These are phyloP conservation scores for Leuciscus idus DNA, from an alignment of 2,113 vertebrate species.

Conservation along the genomic window DNA sequence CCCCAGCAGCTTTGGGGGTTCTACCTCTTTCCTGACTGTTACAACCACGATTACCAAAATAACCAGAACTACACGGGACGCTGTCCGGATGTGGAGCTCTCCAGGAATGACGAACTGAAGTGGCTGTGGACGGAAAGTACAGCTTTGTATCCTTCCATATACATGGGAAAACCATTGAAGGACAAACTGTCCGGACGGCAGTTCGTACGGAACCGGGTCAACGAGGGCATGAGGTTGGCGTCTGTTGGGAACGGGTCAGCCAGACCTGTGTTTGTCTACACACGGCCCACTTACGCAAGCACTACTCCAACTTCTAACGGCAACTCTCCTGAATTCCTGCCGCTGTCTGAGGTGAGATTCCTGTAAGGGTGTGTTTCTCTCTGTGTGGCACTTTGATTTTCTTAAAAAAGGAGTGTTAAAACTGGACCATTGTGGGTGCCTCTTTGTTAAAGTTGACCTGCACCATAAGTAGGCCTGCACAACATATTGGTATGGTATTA, in stretches of 20 bases:
- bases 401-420: not conserved
- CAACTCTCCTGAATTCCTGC: constrained; percentile 56
- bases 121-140: constrained; percentile 84
- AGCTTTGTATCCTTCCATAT: constrained; percentile 81
- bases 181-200: constrained; percentile 70
- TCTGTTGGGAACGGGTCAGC: constrained; percentile 71
- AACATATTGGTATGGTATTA: not conserved
- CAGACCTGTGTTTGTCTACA: constrained; percentile 80
- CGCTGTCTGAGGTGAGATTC: constrained; percentile 73
- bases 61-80: constrained; percentile 75
- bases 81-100: constrained; percentile 75
- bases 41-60: constrained; percentile 81
- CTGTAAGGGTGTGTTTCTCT: not conserved
- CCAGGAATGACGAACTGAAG: constrained; percentile 77
- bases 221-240: constrained; percentile 78
- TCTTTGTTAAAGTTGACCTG: not conserved
- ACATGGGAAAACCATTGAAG: constrained; percentile 69
- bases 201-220: constrained; percentile 77
- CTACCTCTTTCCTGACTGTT: constrained; percentile 86
- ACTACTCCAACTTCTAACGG: not conserved
- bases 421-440: not conserved
- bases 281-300: constrained; percentile 77
- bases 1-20: constrained; percentile 82
- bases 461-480: not conserved
- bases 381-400: not conserved